Conservation (phyloP, 2,797 vertebrate species). For the Oryzias sinensis region DNA sequence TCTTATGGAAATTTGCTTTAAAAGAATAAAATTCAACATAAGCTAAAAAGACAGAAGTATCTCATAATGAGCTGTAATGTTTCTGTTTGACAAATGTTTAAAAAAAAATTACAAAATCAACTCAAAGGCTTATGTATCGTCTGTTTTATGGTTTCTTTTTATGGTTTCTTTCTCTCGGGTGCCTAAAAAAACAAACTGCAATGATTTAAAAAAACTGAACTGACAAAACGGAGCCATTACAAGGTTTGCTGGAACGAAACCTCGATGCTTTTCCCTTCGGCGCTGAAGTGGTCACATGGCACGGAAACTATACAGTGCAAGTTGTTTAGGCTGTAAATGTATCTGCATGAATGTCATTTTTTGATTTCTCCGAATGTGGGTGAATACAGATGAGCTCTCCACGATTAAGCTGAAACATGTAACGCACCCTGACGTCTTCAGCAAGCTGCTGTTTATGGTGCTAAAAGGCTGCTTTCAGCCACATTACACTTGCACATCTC, state of each 20-base stretch:
- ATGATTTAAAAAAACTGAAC: slow-evolving; percentile 8
- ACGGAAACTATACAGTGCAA: background rate
- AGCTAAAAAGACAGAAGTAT: background rate
- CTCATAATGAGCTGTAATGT: background rate
- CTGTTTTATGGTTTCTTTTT: slow-evolving; percentile 10
- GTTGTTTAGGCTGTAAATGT: slow-evolving; percentile 30
- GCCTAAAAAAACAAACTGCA: background rate
- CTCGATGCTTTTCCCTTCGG: no score
- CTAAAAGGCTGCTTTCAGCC: slow-evolving; percentile 81
- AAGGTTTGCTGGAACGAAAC: background rate
- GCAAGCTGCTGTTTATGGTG: slow-evolving; percentile 72
- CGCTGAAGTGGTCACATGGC: no score
- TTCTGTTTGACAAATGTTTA: no score
- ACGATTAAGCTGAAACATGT: slow-evolving; percentile 69
- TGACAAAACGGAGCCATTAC: slow-evolving; percentile 6
- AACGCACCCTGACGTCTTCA: slow-evolving; percentile 70
- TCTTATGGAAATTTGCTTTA: no score
- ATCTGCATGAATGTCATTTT: slow-evolving; percentile 29
- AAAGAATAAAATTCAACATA: no score
- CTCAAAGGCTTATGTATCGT: slow-evolving; percentile 1
- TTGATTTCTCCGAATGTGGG: slow-evolving; percentile 28
- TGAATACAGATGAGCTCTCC: slow-evolving; percentile 53
- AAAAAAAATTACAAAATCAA: no score
- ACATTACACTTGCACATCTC: slow-evolving; percentile 81
- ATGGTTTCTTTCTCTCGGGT: slow-evolving; percentile 3